These are phyloP conservation scores for Colostygia pectinataria DNA, from an alignment of 2,888 invertebrate species.

Conservation along the genomic window DNA sequence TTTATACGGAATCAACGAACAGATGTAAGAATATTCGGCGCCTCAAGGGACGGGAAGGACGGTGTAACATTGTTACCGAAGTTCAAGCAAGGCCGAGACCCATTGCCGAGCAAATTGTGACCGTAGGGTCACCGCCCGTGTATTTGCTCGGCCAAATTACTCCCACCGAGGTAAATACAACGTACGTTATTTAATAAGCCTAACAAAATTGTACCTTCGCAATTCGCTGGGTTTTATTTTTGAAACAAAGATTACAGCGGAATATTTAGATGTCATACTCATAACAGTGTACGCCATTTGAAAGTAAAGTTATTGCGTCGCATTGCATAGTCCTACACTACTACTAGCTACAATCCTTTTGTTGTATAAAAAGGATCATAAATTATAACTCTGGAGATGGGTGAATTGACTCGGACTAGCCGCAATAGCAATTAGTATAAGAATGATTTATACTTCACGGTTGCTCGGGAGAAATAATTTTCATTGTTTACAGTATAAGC, in stretches of 20 bases:
- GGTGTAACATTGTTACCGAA: slow-evolving; percentile 74
- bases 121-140: slow-evolving; percentile 68
- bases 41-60: slow-evolving; percentile 71
- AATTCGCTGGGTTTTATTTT: slow-evolving; percentile 43
- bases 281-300: slow-evolving; percentile 62
- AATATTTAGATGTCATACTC: slow-evolving; percentile 60
- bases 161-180: slow-evolving; percentile 61
- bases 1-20: slow-evolving; percentile 68
- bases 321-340: slow-evolving; percentile 41
- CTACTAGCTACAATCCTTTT: slow-evolving; percentile 56
- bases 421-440: slow-evolving; percentile 67
- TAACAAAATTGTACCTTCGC: slow-evolving; percentile 42
- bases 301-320: slow-evolving; percentile 62
- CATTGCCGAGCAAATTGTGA: slow-evolving; percentile 70
- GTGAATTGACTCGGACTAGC: slow-evolving; percentile 69
- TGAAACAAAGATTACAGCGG: slow-evolving; percentile 48
- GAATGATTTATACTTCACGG: slow-evolving; percentile 49
- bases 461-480: slow-evolving; percentile 23
- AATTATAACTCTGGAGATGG: slow-evolving; percentile 52
- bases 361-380: slow-evolving; percentile 64
- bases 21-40: slow-evolving; percentile 71
- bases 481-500: slow-evolving; percentile 18
- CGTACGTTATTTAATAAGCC: slow-evolving; percentile 63
- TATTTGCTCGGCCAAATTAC: slow-evolving; percentile 70
- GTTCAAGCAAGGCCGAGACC: slow-evolving; percentile 72